These are phyloP conservation scores for Falco columbarius DNA, from an alignment of 2,797 vertebrate species.

Conservation along the genomic window DNA sequence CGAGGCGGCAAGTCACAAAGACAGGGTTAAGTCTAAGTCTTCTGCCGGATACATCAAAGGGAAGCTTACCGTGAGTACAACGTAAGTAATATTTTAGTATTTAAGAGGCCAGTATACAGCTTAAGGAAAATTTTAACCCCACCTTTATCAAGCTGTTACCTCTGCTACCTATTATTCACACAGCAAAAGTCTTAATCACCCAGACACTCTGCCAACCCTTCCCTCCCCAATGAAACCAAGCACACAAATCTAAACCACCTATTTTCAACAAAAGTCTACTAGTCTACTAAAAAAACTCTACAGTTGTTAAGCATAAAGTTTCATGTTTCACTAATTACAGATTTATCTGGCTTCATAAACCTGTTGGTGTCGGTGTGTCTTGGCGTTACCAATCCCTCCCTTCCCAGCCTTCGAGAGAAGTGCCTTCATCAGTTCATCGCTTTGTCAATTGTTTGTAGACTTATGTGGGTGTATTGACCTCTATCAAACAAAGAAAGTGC, in stretches of 20 bases:
- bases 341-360: not conserved
- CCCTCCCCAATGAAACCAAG: not conserved
- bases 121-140: slow-evolving; percentile 2
- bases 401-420: not conserved
- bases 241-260: not conserved
- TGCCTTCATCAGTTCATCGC: not conserved
- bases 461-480: not conserved
- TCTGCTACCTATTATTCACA: not conserved
- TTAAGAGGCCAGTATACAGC: not conserved
- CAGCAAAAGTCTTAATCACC: not conserved
- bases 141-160: slow-evolving; percentile 5
- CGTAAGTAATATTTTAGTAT: not conserved
- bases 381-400: not conserved
- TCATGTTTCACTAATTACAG: not conserved
- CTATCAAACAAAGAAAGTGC: not conserved
- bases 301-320: not conserved
- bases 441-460: not conserved
- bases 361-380: not conserved
- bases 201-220: not conserved
- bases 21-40: not conserved
- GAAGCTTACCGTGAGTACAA: not conserved
- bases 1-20: not conserved
- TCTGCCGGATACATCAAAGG: not conserved
- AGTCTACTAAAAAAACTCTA: not conserved
- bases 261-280: not conserved